Percentiles rank a stretch among this genome's conserved stretches.
Conservation (phyloP, 2,797 vertebrate species). For the Brachymystax lenok region DNA sequence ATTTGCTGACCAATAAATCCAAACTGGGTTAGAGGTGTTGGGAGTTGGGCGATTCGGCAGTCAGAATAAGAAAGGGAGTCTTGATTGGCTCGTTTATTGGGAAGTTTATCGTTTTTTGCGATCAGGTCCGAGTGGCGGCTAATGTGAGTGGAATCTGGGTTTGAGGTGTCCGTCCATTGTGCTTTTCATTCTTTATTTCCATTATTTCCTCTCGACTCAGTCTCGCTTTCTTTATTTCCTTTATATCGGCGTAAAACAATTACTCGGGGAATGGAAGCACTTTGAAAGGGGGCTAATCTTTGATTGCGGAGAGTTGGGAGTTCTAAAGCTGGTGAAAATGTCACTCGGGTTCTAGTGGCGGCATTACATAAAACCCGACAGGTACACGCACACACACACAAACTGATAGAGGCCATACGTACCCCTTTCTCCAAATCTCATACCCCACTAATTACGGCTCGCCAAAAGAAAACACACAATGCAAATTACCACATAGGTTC, state of each 20-base stretch:
- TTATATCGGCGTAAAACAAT: conserved; percentile 43
- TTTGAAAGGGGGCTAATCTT: conserved; percentile 51
- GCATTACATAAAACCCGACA: background rate
- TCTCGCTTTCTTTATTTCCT: background rate
- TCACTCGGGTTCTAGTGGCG: background rate
- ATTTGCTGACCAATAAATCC: conserved; percentile 94
- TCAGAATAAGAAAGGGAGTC: conserved; percentile 29
- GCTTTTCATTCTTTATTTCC: conserved; percentile 37
- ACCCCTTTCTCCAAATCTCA: conserved; percentile 13
- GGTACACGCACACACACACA: background rate
- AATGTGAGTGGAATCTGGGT: conserved; percentile 67
- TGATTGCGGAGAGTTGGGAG: conserved; percentile 17
- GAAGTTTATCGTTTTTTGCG: conserved; percentile 67
- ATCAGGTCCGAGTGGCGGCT: conserved; percentile 76
- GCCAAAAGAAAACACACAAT: conserved; percentile 28
- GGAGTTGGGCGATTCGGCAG: conserved; percentile 25
- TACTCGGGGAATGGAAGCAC: conserved; percentile 30
- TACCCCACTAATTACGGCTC: conserved; percentile 20
- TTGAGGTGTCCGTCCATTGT: conserved; percentile 12
- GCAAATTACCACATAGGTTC: conserved; percentile 58
- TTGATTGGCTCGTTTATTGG: conserved; percentile 54
- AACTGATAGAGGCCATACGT: background rate
- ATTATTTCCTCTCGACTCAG: conserved; percentile 28
- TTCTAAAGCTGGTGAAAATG: conserved; percentile 7
- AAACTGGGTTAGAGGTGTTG: conserved; percentile 56